Evolutionary conservation across 2,113 vertebrate species (phyloP).

Genomic region (Spermophilus dauricus): DNA sequence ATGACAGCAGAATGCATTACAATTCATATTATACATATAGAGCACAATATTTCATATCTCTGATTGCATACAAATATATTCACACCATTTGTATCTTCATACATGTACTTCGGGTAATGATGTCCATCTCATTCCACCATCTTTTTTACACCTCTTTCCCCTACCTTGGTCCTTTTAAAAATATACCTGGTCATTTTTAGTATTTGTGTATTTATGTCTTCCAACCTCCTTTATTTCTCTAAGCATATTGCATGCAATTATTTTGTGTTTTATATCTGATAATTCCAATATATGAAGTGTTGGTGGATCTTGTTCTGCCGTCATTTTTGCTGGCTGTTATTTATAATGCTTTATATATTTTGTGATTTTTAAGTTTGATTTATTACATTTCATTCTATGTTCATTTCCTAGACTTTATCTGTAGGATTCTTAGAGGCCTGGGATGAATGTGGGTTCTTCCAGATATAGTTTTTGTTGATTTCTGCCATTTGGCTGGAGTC

Average conservation of each 20-base stretch:
- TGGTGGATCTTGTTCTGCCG: neutral
- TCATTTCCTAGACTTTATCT: neutral
- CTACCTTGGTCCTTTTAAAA: conserved; percentile 41
- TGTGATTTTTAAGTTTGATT: neutral
- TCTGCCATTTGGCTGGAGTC: neutral
- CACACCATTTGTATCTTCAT: too few species aligned
- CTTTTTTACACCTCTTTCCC: too few species aligned
- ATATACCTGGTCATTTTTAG: conserved; percentile 10
- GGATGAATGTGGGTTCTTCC: neutral
- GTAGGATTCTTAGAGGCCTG: conserved; percentile 22
- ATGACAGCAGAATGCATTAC: too few species aligned
- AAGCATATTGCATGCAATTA: neutral
- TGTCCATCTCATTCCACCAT: too few species aligned
- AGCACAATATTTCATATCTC: too few species aligned
- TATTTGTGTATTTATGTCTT: neutral
- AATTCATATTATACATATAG: too few species aligned
- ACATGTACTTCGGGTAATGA: too few species aligned
- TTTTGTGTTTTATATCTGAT: conserved; percentile 8
- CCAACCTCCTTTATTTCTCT: conserved; percentile 40
- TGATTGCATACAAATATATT: too few species aligned
- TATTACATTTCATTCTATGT: neutral
- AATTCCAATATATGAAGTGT: neutral
- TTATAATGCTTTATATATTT: neutral
- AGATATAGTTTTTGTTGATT: neutral
- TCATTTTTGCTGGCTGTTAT: neutral